Evolutionary conservation across 2,113 vertebrate species (phyloP).

Genomic region (Podarcis raffonei): DNA sequence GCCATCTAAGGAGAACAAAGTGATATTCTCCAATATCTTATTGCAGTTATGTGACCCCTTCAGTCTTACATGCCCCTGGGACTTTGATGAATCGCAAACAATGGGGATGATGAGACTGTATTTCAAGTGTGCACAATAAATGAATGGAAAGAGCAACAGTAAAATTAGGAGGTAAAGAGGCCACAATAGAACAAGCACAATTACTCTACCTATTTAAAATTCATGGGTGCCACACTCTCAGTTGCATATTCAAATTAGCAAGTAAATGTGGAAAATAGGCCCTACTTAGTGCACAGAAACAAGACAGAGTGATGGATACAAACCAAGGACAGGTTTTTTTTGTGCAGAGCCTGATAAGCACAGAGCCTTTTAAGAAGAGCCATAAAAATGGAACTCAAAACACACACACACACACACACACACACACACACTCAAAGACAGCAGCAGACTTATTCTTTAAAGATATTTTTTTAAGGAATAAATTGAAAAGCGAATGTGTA

Average conservation of each 20-base stretch:
- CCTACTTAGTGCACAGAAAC: conserved; percentile 24
- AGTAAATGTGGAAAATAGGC: conserved; percentile 19
- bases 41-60: background rate
- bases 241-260: conserved; percentile 43
- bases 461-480: conserved; percentile 33
- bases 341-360: conserved; percentile 38
- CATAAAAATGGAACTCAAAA: conserved; percentile 37
- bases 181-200: conserved; percentile 11
- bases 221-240: background rate
- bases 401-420: background rate
- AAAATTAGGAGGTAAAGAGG: conserved; percentile 13
- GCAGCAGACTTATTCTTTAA: conserved; percentile 26
- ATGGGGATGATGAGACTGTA: background rate
- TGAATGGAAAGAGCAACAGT: conserved; percentile 11
- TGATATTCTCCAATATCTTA: background rate
- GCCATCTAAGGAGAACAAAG: background rate
- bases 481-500: conserved; percentile 47
- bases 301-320: conserved; percentile 16
- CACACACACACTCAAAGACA: background rate
- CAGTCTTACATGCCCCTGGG: background rate
- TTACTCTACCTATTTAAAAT: conserved; percentile 16
- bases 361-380: conserved; percentile 33
- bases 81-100: background rate
- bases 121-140: background rate
- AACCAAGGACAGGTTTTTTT: conserved; percentile 16